phyloP scores from a whole-genome alignment of 2,797 vertebrate genomes.

The Carapus acus region DNA sequence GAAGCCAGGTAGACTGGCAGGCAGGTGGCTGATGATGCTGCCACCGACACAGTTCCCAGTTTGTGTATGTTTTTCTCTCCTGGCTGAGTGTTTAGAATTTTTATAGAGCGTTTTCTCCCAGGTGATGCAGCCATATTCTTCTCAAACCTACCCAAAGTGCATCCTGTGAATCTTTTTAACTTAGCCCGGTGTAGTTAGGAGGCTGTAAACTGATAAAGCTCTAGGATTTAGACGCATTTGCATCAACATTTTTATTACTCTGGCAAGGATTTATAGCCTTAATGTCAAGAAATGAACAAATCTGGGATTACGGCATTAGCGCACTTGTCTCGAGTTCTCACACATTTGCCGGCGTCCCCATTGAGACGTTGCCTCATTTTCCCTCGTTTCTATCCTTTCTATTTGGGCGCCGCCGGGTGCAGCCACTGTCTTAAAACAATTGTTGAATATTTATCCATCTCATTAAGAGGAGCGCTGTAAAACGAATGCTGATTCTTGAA shows the following conservation, averaged over 20 bases:
- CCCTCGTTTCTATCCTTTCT: constrained; percentile 17
- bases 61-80: constrained; percentile 5
- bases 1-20: constrained; percentile 68
- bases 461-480: constrained; percentile 24
- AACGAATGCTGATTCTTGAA: constrained; percentile 16
- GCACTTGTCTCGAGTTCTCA: constrained; percentile 33
- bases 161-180: constrained; percentile 7
- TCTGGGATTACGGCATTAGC: constrained; percentile 39
- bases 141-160: constrained; percentile 33
- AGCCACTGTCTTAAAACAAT: constrained; percentile 13
- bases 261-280: constrained; percentile 21
- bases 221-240: constrained; percentile 38
- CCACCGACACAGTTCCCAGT: constrained; percentile 14
- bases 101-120: no score
- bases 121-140: no score
- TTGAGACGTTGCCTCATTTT: constrained; percentile 20
- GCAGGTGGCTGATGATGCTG: constrained; percentile 69
- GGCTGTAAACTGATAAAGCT: constrained; percentile 44
- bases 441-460: constrained; percentile 43
- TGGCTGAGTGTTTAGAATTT: no score
- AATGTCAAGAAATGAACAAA: constrained; percentile 47
- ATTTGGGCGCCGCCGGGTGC: constrained; percentile 3
- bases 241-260: constrained; percentile 25
- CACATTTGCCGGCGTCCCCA: constrained; percentile 21
- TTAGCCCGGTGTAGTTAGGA: constrained; percentile 31